Evolutionary conservation across 2,113 vertebrate species (phyloP), one percentile per base, ranked within the genome.

Genomic region (Sclerurus mexicanus): DNA sequence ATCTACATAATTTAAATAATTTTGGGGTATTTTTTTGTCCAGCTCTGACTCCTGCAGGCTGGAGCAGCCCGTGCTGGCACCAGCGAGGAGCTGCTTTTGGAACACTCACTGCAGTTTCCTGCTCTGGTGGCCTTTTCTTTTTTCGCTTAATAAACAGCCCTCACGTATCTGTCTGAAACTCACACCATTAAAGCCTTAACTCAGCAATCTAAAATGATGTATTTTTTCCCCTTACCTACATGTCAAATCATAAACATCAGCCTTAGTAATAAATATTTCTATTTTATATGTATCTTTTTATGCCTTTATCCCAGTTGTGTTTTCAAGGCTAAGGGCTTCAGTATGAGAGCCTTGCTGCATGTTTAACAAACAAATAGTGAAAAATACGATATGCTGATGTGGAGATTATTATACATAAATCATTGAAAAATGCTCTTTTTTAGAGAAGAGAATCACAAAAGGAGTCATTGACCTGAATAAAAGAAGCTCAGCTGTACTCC

Each of bases 381-480:
- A 94, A 95, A 94, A 92, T 78, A 90, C 46, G 30, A 85, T 85
- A 95, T 95, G 95, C 92, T 96, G 96, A 96, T 93, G 90, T 94
- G 89, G 92, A 92, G 86, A 87, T 97, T 95, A 96, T 93, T 89
- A 90, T 76, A 96, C 96, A 96, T 96, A 97, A 96, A 96, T 97
- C 95, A 97, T 94, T 95, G 93, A 89, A 95, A 97, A 96, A 97
- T 85, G 83, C 62, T 93, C 53, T 82, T 93, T 96, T 96, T 92
- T 87, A 84, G 95, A 87, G 96, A 80, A 85, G 66, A 73, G 80
- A 97, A 95, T 95, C 90, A 88, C 93, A 97, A 96, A 96, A 96
- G 93, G 90, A 97, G 96, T 90, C 96, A 92, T 93, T 97, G 96
- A 96, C 96, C 96, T 96, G 96, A 97, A 96, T 96, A 97, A 93